Conservation (phyloP, 1,140 invertebrate species). For the Euwallacea fornicatus region DNA sequence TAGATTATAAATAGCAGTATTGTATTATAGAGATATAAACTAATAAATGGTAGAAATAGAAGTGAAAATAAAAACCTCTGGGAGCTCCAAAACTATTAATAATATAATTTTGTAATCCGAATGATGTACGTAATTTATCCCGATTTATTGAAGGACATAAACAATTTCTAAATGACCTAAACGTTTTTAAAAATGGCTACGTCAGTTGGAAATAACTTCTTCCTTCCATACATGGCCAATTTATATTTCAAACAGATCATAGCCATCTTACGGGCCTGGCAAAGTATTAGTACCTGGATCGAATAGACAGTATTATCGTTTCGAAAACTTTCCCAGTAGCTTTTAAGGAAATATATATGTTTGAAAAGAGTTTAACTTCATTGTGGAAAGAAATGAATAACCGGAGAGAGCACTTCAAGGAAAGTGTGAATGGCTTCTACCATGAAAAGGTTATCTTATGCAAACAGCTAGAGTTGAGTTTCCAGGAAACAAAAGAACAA, state of each 20-base stretch:
- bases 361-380: background rate
- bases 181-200: background rate
- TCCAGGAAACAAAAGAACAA: conserved; percentile 1
- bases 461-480: conserved; percentile 1
- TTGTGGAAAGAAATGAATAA: conserved; percentile 7
- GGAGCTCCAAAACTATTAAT: background rate
- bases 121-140: background rate
- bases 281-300: conserved; percentile 1
- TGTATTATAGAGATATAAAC: no score
- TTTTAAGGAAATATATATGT: background rate
- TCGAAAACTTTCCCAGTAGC: background rate
- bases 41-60: no score
- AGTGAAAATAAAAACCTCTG: no score
- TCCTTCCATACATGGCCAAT: background rate
- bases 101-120: background rate
- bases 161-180: background rate
- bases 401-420: background rate
- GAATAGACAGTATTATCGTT: background rate
- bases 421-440: background rate
- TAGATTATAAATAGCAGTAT: no score
- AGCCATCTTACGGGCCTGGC: background rate
- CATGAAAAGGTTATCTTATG: background rate
- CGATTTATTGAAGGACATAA: background rate
- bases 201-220: background rate
- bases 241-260: background rate